These are phyloP conservation scores for Scolopax mira DNA, from an alignment of 2,113 vertebrate genomes.

Conservation along the genomic window DNA sequence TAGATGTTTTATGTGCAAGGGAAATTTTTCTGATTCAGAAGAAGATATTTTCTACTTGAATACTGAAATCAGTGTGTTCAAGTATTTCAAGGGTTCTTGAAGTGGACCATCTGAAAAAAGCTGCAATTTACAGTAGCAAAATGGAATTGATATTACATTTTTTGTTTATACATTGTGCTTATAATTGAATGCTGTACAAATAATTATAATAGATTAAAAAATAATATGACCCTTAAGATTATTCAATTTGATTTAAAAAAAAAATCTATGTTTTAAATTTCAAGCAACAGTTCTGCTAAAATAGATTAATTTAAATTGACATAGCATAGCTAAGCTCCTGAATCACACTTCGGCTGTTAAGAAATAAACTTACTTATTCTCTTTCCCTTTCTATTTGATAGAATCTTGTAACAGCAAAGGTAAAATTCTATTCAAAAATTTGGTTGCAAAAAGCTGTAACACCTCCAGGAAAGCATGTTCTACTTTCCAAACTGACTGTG, in stretches of 20 bases:
- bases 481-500: neutral
- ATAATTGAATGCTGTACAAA: neutral
- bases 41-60: neutral
- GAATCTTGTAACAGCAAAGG: neutral
- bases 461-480: neutral
- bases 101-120: neutral
- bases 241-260: neutral
- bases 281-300: neutral
- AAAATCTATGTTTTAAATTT: neutral
- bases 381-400: neutral
- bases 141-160: neutral
- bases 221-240: neutral
- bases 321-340: neutral
- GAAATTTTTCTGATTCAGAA: neutral
- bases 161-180: neutral
- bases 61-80: neutral
- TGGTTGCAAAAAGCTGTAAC: neutral
- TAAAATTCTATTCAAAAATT: neutral
- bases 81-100: neutral
- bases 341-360: neutral
- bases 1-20: neutral
- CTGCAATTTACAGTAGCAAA: neutral
- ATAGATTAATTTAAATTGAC: neutral
- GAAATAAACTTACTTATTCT: neutral
- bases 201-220: neutral